phyloP scores from a whole-genome alignment of 1,140 invertebrate species.

The Adoxophyes honmai region DNA sequence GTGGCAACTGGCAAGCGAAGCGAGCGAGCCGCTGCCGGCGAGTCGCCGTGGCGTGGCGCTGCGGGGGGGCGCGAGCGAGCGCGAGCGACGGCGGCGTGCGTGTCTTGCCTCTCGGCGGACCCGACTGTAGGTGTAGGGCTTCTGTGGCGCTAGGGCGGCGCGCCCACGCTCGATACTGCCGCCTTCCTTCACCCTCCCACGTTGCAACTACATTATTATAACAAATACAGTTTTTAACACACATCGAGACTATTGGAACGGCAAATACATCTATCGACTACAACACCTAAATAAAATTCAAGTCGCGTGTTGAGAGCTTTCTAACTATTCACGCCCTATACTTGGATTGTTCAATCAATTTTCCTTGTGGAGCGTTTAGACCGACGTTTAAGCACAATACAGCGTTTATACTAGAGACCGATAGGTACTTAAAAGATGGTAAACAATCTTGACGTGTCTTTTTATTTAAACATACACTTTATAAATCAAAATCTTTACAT shows the following conservation, averaged over 20 bases:
- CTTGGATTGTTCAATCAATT: too few species aligned
- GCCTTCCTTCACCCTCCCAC: conserved; percentile 67
- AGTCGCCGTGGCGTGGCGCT: not conserved
- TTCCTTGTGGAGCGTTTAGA: too few species aligned
- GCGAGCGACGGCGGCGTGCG: conserved; percentile 32
- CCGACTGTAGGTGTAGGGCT: conserved; percentile 59
- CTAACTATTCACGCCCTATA: too few species aligned
- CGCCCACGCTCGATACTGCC: conserved; percentile 71
- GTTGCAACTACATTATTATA: conserved; percentile 65
- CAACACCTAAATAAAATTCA: not conserved
- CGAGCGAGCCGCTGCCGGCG: conserved; percentile 12
- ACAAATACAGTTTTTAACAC: conserved; percentile 27
- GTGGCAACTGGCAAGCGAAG: conserved; percentile 7
- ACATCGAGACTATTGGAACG: not conserved
- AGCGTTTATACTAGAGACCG: too few species aligned
- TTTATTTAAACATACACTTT: too few species aligned
- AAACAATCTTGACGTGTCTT: too few species aligned
- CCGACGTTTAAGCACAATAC: too few species aligned
- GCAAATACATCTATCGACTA: not conserved
- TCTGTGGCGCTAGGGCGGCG: conserved; percentile 57
- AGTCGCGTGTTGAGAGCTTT: too few species aligned
- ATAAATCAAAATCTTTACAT: too few species aligned
- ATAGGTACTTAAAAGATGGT: too few species aligned
- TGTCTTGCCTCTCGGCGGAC: conserved; percentile 43
- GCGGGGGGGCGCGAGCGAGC: conserved; percentile 18